Evolutionary conservation across 1,140 invertebrate genomes (phyloP), one percentile per base, ranked within the genome.

Genomic region (Pogonognathellus flavescens): DNA sequence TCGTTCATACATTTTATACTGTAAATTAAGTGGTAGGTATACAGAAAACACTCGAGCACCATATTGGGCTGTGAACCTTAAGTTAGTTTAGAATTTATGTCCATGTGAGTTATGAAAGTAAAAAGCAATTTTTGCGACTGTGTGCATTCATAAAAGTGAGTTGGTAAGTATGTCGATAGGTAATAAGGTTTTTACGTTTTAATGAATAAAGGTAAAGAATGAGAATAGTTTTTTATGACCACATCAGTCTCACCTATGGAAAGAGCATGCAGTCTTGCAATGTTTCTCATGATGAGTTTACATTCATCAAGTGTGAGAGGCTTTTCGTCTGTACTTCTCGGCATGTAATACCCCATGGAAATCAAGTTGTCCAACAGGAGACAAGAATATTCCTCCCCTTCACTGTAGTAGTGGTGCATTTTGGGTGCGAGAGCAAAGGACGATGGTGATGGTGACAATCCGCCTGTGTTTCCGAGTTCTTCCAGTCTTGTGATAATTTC

Each of bases 321-420:
- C 53, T 66, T 13, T 18, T 55, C 86, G 25, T 85, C 66, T 13
- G 25, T 14, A n/a, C 20, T 70, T 57, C 66, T 53, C 55, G 87
- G 85, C 20, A 80, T 88, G 70, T 83, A 81, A 84, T 84, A 86
- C 22, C 83, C 83, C 11, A 53, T 62, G 25, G 85, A 85, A 25
- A 86, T 84, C 57, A 88, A 80, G 82, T 88, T 86, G 81, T 88
- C 87, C 85, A 88, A 60, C 20, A 88, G 13, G 6, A 88, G 13
- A 25, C 87, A 86, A 10, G 80, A 82, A 55, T 86, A 88, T 14
- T 84, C 66, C n/a, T 88, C 87, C 18, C 81, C 85, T 49, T 88
- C 87, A 6, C 41, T 76, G 66, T 82, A 86, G 50, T 52, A 88
- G 55, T 85, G 82, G 20, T 83, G 66, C 31, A 86, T 53, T 76